phyloP scores from a whole-genome alignment of 2,797 vertebrate genomes.

The Hoplostethus mediterraneus region DNA sequence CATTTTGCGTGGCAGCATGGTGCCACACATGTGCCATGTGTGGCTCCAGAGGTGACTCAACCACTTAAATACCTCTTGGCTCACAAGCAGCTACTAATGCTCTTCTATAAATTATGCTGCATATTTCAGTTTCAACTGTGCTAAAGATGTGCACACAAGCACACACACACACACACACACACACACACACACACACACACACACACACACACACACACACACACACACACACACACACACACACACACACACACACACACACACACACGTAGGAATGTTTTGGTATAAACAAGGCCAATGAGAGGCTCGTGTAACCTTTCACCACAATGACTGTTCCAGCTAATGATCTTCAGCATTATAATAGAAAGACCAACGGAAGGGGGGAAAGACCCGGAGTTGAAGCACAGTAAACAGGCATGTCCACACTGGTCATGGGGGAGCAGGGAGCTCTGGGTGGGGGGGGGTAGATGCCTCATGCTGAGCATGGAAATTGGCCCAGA shows the following conservation, averaged over 20 bases:
- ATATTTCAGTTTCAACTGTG: slow-evolving; percentile 23
- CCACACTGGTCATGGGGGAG: slow-evolving; percentile 75
- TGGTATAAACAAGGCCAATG: slow-evolving; percentile 56
- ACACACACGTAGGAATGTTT: slow-evolving; percentile 47
- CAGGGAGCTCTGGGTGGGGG: slow-evolving; percentile 62
- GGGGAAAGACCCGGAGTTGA: slow-evolving; percentile 89
- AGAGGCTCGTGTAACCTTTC: slow-evolving; percentile 74
- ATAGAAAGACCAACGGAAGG: slow-evolving; percentile 70
- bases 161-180: slow-evolving; percentile 13
- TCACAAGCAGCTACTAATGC: not conserved
- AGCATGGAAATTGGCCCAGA: slow-evolving; percentile 99
- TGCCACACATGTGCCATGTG: no score
- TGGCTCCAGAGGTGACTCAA: not conserved
- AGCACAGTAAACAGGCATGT: slow-evolving; percentile 98
- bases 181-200: slow-evolving; percentile 7
- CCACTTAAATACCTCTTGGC: slow-evolving; percentile 8
- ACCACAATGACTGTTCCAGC: slow-evolving; percentile 60
- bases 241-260: slow-evolving; percentile 7
- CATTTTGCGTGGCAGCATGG: no score
- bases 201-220: slow-evolving; percentile 13
- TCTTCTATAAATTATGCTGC: not conserved
- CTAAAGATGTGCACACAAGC: slow-evolving; percentile 16
- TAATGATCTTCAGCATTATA: slow-evolving; percentile 76
- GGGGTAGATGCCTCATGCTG: slow-evolving; percentile 94
- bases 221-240: slow-evolving; percentile 1